These are phyloP conservation scores for Entelurus aequoreus DNA, from an alignment of 2,113 vertebrate genomes.

Conservation along the genomic window DNA sequence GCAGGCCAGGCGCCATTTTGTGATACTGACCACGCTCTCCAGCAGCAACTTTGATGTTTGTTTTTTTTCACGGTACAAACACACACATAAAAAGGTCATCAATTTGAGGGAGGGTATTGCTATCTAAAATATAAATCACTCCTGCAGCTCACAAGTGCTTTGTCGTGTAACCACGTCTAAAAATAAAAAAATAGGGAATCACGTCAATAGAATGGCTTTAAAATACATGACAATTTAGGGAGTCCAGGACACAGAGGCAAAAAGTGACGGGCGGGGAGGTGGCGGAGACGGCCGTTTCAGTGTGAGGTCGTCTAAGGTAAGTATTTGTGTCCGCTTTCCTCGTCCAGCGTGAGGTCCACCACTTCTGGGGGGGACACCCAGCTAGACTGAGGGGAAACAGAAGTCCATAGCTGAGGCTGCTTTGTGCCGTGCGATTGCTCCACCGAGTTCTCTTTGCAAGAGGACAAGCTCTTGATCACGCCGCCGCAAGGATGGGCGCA, in stretches of 20 bases:
- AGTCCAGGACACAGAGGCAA: constrained; percentile 22
- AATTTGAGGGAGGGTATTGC: constrained; percentile 43
- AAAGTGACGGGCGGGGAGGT: constrained; percentile 41
- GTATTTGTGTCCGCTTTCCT: constrained; percentile 89
- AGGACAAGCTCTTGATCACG: constrained; percentile 92
- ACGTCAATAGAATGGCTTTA: constrained; percentile 59
- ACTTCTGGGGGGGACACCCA: constrained; percentile 91
- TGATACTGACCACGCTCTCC: constrained; percentile 28
- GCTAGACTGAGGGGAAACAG: constrained; percentile 82
- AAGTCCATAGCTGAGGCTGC: constrained; percentile 83
- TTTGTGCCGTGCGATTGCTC: constrained; percentile 72
- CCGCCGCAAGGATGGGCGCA: constrained; percentile 87
- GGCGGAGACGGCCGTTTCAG: constrained; percentile 58
- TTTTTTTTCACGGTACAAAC: constrained; percentile 14
- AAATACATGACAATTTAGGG: constrained; percentile 55
- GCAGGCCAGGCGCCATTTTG: constrained; percentile 11
- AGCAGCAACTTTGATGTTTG: constrained; percentile 40
- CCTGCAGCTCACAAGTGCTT: constrained; percentile 40
- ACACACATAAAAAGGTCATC: constrained; percentile 24
- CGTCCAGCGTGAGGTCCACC: constrained; percentile 95
- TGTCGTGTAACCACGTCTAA: constrained; percentile 36
- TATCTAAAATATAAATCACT: constrained; percentile 39
- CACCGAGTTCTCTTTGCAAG: constrained; percentile 82
- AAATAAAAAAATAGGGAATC: constrained; percentile 28
- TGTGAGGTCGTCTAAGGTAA: constrained; percentile 80